These are phyloP conservation scores for Chaetoderma sp. DNA, from an alignment of 2,888 invertebrate species.

Conservation along the genomic window DNA sequence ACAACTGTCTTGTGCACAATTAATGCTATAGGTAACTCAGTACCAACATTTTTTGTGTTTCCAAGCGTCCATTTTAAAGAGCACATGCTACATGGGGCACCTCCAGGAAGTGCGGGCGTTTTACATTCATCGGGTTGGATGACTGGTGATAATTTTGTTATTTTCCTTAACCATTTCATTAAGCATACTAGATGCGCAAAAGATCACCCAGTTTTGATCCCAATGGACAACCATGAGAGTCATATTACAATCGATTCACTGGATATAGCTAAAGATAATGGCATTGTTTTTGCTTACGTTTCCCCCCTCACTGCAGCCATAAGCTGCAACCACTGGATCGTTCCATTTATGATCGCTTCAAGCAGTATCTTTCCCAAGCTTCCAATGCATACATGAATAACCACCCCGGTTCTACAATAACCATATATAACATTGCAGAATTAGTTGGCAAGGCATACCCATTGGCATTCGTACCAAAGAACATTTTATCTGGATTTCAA, in stretches of 20 bases:
- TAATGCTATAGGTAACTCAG: conserved; percentile 4
- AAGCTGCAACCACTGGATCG: conserved; percentile 69
- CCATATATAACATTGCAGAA: conserved; percentile 64
- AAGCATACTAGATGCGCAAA: conserved; percentile 41
- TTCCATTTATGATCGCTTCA: conserved; percentile 65
- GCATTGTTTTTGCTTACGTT: no score
- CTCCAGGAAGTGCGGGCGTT: conserved; percentile 9
- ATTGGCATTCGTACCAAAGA: conserved; percentile 45
- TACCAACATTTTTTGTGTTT: conserved; percentile 20
- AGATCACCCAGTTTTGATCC: conserved; percentile 44
- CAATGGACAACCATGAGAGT: conserved; percentile 53
- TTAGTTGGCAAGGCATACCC: neutral
- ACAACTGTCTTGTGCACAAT: conserved; percentile 9
- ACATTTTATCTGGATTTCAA: conserved; percentile 64
- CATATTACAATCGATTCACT: conserved; percentile 47
- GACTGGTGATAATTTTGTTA: conserved; percentile 27
- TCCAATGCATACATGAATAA: conserved; percentile 50
- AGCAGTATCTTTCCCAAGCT: conserved; percentile 48
- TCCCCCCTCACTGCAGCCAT: conserved; percentile 64
- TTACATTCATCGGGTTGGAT: conserved; percentile 30
- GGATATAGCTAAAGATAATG: conserved; percentile 55
- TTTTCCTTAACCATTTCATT: conserved; percentile 48
- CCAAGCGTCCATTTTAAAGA: conserved; percentile 20
- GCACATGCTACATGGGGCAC: conserved; percentile 6
- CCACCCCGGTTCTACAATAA: conserved; percentile 62